Conservation (phyloP, 2,113 vertebrate genomes). For the Opisthocomus hoazin region DNA sequence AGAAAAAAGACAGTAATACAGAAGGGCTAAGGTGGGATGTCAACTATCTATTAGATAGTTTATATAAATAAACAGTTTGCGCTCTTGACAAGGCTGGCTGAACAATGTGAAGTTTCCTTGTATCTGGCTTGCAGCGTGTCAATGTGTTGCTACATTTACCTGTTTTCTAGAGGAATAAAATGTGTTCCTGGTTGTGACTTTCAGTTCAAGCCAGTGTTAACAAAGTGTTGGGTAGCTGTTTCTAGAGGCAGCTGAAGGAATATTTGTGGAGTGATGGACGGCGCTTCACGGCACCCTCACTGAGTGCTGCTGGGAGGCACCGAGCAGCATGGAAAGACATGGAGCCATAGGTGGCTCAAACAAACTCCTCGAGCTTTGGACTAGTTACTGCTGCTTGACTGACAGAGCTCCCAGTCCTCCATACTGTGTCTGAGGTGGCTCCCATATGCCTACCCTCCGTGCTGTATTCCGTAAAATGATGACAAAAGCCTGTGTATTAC, state of each 20-base stretch:
- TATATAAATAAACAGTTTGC: not conserved
- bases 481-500: not conserved
- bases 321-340: accelerated
- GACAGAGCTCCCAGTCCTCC: not conserved
- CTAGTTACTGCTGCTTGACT: not conserved
- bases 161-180: not conserved
- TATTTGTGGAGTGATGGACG: not conserved
- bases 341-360: not conserved
- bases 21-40: not conserved
- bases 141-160: not conserved
- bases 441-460: not conserved
- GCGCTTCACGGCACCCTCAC: not conserved
- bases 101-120: not conserved
- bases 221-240: not conserved
- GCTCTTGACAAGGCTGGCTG: not conserved
- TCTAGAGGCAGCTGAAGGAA: not conserved
- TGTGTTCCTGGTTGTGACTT: not conserved
- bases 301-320: not conserved
- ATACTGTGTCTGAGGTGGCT: too few species aligned
- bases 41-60: not conserved
- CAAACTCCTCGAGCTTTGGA: not conserved
- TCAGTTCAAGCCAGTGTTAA: not conserved
- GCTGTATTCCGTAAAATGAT: not conserved
- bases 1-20: not conserved
- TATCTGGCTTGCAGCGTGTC: not conserved